These are phyloP conservation scores for Drosophila longiperda DNA, from an alignment of 2,888 invertebrate genomes.

Conservation along the genomic window DNA sequence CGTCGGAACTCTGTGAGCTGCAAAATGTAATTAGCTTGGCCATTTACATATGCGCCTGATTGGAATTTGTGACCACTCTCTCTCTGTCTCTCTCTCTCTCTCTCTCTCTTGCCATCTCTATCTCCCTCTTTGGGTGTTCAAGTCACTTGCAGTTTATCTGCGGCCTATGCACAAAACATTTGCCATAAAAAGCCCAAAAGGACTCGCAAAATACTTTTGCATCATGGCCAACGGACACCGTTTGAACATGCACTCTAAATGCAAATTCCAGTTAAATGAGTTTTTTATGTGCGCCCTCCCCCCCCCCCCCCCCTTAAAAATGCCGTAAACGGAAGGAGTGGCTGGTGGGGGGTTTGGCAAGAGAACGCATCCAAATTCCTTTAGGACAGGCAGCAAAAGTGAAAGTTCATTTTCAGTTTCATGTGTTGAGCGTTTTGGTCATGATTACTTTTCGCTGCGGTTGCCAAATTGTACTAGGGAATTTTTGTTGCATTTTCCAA, in stretches of 20 bases:
- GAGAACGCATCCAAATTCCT: constrained; percentile 18
- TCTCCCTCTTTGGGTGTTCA: constrained; percentile 21
- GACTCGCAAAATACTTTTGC: constrained; percentile 34
- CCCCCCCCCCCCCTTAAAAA: background rate
- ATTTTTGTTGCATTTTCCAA: background rate
- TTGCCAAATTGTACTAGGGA: background rate
- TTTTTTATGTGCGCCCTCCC: constrained; percentile 61
- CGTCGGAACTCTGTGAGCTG: constrained; percentile 41
- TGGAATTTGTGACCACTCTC: constrained; percentile 41
- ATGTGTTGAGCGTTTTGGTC: background rate
- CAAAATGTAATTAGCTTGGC: constrained; percentile 74
- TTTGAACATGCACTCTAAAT: constrained; percentile 74
- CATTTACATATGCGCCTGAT: constrained; percentile 63
- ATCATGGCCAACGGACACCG: constrained; percentile 17
- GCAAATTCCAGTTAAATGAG: constrained; percentile 79
- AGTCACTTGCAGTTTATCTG: constrained; percentile 50
- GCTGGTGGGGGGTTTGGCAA: background rate
- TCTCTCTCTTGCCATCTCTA: constrained; percentile 1
- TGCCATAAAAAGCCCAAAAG: constrained; percentile 14
- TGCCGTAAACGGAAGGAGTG: background rate
- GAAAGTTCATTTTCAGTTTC: constrained; percentile 34
- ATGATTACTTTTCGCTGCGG: constrained; percentile 7
- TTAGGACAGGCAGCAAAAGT: constrained; percentile 18
- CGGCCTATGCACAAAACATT: constrained; percentile 34
- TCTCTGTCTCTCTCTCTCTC: constrained; percentile 1